Evolutionary conservation across 1,140 invertebrate species (phyloP), one percentile per base, ranked within the genome.

Genomic region (Camponotus pennsylvanicus): DNA sequence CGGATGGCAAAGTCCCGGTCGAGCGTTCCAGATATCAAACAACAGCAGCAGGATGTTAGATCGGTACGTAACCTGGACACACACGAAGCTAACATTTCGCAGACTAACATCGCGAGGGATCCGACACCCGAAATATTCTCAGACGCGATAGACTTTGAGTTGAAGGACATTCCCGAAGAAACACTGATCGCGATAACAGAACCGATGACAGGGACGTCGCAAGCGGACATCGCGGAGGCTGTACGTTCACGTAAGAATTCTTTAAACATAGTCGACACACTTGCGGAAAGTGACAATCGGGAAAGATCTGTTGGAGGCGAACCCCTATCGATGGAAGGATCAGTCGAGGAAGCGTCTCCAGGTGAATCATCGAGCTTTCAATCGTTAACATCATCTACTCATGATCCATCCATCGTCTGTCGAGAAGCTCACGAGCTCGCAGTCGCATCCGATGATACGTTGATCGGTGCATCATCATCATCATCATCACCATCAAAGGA

Each of bases 51-150:
- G 63, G 73, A 90, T 18, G 66, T 90, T 27, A 86, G 55, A 88
- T 79, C 73, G 89, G 89, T 90, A 90, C 49, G 89, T 90, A 90
- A 18, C 13, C 4, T 40, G 52, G 59, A 67, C 32, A 49, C 27
- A 42, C 27, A 15, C n/a, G 49, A 75, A 55, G 13, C 34, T 59
- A 64, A 61, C 71, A 66, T 55, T 67, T 21, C 61, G 15, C 34
- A 9, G 37, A 86, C 77, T 80, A 84, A 73, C 78, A 57, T 34
- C 15, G 69, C 49, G 55, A 15, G 61, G 45, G 55, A 34, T 45
- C 52, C 73, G 59, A 76, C 67, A 34, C 57, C 42, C 9, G 63
- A 57, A 42, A 49, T 66, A 42, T 40, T 27, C 4, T 64, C 37
- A 45, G 40, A 86, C 49, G 21, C 85, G 49, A 27, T 21, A 45